Conservation (phyloP, 1,140 invertebrate species). For the Globodera rostochiensis region DNA sequence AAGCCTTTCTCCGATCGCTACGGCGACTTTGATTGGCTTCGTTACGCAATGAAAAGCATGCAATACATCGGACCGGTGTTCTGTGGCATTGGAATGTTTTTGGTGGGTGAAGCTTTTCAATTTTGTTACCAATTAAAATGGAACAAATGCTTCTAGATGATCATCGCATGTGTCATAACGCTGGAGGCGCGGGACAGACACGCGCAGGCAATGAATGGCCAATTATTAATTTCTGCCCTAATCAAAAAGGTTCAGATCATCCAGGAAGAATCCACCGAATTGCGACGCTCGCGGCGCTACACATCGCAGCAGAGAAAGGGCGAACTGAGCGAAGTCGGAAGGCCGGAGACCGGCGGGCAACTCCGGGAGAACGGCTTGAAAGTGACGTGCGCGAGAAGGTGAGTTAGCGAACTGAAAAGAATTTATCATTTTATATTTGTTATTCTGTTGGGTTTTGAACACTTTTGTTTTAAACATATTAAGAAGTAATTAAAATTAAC, state of each 20-base stretch:
- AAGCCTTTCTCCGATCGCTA: not conserved
- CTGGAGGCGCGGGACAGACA: conserved; percentile 61
- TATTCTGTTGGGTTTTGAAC: too few species aligned
- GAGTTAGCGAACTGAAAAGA: not conserved
- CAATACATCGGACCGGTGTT: conserved; percentile 64
- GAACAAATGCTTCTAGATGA: conserved; percentile 46
- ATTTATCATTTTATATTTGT: not conserved
- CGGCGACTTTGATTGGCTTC: conserved; percentile 5
- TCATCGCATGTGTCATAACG: conserved; percentile 64
- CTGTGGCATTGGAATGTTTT: conserved; percentile 61
- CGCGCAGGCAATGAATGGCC: conserved; percentile 53
- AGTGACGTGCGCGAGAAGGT: not conserved
- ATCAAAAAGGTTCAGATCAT: conserved; percentile 13
- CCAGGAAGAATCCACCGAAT: conserved; percentile 25
- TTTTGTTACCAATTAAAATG: not conserved
- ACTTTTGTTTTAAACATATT: too few species aligned
- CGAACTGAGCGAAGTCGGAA: not conserved
- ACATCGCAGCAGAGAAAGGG: conserved; percentile 11
- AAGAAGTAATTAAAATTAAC: not conserved
- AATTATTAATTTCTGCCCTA: not conserved
- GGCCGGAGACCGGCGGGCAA: not conserved
- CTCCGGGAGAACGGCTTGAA: not conserved
- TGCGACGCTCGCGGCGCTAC: conserved; percentile 22
- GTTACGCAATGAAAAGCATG: conserved; percentile 56
- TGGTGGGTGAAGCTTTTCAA: conserved; percentile 43